phyloP scores from a whole-genome alignment of 2,113 vertebrate genomes.

The Panurus biarmicus region DNA sequence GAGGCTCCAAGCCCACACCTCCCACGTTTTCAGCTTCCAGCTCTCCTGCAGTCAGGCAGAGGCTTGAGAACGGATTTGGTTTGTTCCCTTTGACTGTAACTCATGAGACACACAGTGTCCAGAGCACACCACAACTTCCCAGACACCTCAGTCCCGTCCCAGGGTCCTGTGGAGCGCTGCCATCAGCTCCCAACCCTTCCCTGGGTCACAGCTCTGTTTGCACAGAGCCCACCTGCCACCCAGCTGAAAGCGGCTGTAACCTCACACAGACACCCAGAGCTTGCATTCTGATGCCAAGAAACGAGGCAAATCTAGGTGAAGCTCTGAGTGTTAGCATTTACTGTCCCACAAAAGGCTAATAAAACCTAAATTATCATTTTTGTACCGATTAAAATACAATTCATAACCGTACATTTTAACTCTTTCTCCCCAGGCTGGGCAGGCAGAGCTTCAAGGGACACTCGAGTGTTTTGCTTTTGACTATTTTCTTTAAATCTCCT shows the following conservation, averaged over 20 bases:
- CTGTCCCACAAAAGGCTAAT: neutral
- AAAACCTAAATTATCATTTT: neutral
- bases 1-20: neutral
- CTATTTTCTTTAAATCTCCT: neutral
- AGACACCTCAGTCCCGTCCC: accelerated
- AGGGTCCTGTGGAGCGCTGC: accelerated
- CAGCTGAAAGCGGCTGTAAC: accelerated
- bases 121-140: neutral
- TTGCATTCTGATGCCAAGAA: neutral
- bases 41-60: neutral
- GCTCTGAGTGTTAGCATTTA: neutral
- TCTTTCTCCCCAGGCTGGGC: neutral
- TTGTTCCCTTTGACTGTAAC: accelerated
- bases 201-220: neutral
- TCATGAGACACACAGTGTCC: accelerated
- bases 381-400: neutral
- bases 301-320: neutral
- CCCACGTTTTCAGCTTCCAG: accelerated
- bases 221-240: neutral
- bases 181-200: accelerated
- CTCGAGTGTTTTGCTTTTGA: neutral
- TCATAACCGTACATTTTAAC: neutral
- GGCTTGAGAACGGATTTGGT: neutral
- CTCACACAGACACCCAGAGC: neutral
- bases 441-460: neutral